phyloP scores from a whole-genome alignment of 2,797 vertebrate species.

The Mionectes olivaceus region DNA sequence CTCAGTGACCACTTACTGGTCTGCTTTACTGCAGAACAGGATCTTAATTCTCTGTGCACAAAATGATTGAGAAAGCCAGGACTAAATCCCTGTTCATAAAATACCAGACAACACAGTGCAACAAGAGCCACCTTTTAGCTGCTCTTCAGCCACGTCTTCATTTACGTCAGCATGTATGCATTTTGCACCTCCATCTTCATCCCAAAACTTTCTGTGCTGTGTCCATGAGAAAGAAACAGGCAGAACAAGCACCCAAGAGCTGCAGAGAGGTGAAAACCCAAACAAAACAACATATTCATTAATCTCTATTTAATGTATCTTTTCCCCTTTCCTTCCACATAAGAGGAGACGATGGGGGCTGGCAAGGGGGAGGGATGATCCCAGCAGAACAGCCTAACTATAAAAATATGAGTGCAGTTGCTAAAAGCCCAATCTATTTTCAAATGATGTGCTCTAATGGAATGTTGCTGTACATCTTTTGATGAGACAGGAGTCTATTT shows the following conservation, averaged over 20 bases:
- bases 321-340: neutral
- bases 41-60: neutral
- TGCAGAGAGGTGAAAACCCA: neutral
- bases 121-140: neutral
- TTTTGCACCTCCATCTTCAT: neutral
- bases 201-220: neutral
- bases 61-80: neutral
- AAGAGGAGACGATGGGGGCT: neutral
- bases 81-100: neutral
- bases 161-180: fast-evolving
- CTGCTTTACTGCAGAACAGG: neutral
- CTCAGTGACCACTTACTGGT: neutral
- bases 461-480: slow-evolving; percentile 82
- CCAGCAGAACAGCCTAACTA: slow-evolving; percentile 56
- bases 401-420: slow-evolving; percentile 70
- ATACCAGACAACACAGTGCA: neutral
- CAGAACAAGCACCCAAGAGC: slow-evolving; percentile 1
- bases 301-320: slow-evolving; percentile 43
- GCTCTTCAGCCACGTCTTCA: neutral
- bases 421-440: slow-evolving; percentile 81
- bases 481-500: slow-evolving; percentile 82
- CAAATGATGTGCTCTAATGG: slow-evolving; percentile 81
- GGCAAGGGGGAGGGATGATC: neutral
- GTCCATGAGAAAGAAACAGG: neutral
- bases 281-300: slow-evolving; percentile 31